Evolutionary conservation across 2,797 vertebrate species (phyloP), one percentile per base, ranked within the genome.

Genomic region (Acanthornis magna): DNA sequence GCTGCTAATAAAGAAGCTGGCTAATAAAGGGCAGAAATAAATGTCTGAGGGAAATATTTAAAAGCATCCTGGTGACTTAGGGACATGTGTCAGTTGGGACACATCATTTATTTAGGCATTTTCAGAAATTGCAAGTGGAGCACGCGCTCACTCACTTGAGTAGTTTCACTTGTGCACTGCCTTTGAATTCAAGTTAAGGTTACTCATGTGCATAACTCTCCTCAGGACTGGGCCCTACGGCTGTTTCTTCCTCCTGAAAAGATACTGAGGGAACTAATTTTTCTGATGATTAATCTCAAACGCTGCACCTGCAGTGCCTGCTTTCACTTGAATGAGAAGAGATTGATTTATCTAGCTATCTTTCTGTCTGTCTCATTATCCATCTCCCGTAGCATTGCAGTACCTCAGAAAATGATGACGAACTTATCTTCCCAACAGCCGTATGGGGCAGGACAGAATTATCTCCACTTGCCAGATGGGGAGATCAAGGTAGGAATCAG

Each of bases 261-360:
- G 85, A 93, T 93, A 93, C 83, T 95, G 91, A 88, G 77, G 77
- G 77, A 94, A 91, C 94, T 95, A 94, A 96, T 96, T 97, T 96
- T 96, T 95, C 95, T 95, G 92, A 90, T 96, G 92, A 95, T 94
- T 96, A 96, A 95, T 95, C 93, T 95, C 91, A 61, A 94, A 95
- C 54, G 53, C 74, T 82, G 94, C 95, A 95, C 89, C 95, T 95
- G 95, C 93, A 95, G 95, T 85, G 94, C 57, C 89, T 79, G 88
- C 95, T 94, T 94, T 94, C 95, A 95, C 89, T 90, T 77, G 92
- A 86, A 91, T 89, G 85, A 92, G 88, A 50, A 91, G 60, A 91
- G 94, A 96, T 95, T 95, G 96, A 96, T 95, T 95, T 96, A 96
- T 96, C 96, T 96, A 48, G 88, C 91, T 91, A 91, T 97, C 95